Evolutionary conservation across 2,888 invertebrate species (phyloP).

Genomic region (Trilocha varians): DNA sequence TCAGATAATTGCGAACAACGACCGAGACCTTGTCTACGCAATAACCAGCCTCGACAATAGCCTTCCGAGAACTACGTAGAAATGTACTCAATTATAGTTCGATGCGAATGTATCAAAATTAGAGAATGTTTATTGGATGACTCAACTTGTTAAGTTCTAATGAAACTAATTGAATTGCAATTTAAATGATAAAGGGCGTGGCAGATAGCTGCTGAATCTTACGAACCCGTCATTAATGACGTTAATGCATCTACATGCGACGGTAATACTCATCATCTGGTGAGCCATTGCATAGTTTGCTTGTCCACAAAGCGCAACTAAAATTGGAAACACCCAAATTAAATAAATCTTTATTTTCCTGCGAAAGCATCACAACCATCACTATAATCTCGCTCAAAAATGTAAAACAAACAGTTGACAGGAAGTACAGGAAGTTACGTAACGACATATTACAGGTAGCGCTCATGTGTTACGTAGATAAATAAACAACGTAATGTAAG

Average conservation of each 20-base stretch:
- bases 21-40: slow-evolving; percentile 24
- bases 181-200: too few relatives aligned
- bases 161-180: too few relatives aligned
- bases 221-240: too few relatives aligned
- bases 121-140: too few relatives aligned
- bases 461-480: background rate
- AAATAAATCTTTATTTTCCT: background rate
- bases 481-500: background rate
- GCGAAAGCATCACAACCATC: background rate
- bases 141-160: too few relatives aligned
- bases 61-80: background rate
- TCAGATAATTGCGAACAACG: slow-evolving; percentile 22
- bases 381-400: too few relatives aligned
- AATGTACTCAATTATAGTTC: too few relatives aligned
- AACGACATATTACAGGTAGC: background rate
- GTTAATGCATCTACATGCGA: too few relatives aligned
- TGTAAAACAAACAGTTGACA: background rate
- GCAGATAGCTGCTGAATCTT: too few relatives aligned
- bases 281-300: background rate
- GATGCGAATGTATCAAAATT: too few relatives aligned
- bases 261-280: too few relatives aligned
- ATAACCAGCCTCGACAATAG: background rate
- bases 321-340: too few relatives aligned
- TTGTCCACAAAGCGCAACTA: background rate
- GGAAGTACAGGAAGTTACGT: slow-evolving; percentile 1